Base-by-base conservation (phyloP, 2,888 invertebrate species). In the Spialia ferax region DNA sequence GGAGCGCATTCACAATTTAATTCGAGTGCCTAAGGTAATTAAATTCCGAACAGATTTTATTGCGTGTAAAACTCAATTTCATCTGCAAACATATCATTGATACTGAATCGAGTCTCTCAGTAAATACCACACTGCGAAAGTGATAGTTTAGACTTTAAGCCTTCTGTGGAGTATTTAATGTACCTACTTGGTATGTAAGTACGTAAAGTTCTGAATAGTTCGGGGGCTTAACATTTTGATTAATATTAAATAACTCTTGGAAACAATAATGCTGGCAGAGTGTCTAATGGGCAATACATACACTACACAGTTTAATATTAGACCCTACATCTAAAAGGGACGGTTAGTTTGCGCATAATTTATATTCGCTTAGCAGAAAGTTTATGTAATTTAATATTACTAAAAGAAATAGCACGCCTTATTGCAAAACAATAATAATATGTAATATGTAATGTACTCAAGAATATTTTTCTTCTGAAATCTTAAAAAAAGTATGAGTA, bases 1-100 rank as follows among this genome's bases (percentile, higher is more conserved):
- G 26, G 50, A 11, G 52, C 15, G 26, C 10, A 2, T 10, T 13
- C 22, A 22, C 18, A 57, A 22, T 38, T 38, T 38, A 13, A n/a
- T 57, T 45, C 32, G 22, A 60, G 50, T 20, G 32, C 50, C 50
- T 48, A 20, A 20, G 61, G 50, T 22, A 61, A 22, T 61, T 61
- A 61, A 61, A 50, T 61, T 35, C 50, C 20, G 22, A 32, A 50
- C 13, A 62, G 32, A 13, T 32, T 52, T 52, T 52, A 35, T 52
- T 50, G 22, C 13, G 20, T 15, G 3, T n/a, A 48, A 35, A 52
- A 35, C 22, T 52, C 35, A 62, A 52, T 62, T 62, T 52, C 20
- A 52, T 23, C 22, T 35, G 20, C 32, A 52, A 50, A 50, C 20
- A 61, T 61, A 48, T 22, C 23, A 13, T 29, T 32, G 42, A n/a